Evolutionary conservation across 2,797 vertebrate species (phyloP), one percentile per base, ranked within the genome.

Genomic region (Chiloscyllium punctatum): DNA sequence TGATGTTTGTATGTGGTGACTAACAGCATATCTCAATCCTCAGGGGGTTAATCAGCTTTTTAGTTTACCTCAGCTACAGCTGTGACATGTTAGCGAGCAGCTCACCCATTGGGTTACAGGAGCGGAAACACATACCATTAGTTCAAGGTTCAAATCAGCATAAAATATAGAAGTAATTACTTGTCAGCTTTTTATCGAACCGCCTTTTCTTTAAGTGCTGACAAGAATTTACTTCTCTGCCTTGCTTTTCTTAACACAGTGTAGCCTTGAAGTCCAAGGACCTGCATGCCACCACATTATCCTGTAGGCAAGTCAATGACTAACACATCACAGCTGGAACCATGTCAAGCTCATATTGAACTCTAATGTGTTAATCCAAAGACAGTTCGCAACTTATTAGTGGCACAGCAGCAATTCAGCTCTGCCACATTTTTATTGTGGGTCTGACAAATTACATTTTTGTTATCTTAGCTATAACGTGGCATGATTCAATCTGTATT

Each of bases 361-460:
- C 30, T 57, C 94, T 74, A 77, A 95, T 33, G 94, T 95, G 94
- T 77, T 95, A 95, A 95, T 77, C 94, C 94, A 95, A 95, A 57
- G 71, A 95, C 48, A 51, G 94, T 95, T 77, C 33, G 18, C 71
- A 69, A 95, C 48, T 77, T 74, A 95, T 95, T 77, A 95, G 71
- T 95, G 51, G 69, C 94, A 77, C 94, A 95, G 71, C 71, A 74
- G 94, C 71, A 48, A 95, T 18, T 57, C 15, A 57, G 92, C 21
- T 16, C 37, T 21, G 15, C n/a, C 37, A 77, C 71, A 18, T 33
- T 21, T 77, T 72, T 71, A 71, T 94, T 69, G 37, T 69, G 68
- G 42, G 68, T 72, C 92, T 77, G 94, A 95, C 94, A 95, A 95
- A 95, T 95, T 95, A 48, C 71, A 53, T 53, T 95, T 74, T 95